Base-by-base conservation (phyloP, 2,888 invertebrate species). In the Ormyrus pomaceus region DNA sequence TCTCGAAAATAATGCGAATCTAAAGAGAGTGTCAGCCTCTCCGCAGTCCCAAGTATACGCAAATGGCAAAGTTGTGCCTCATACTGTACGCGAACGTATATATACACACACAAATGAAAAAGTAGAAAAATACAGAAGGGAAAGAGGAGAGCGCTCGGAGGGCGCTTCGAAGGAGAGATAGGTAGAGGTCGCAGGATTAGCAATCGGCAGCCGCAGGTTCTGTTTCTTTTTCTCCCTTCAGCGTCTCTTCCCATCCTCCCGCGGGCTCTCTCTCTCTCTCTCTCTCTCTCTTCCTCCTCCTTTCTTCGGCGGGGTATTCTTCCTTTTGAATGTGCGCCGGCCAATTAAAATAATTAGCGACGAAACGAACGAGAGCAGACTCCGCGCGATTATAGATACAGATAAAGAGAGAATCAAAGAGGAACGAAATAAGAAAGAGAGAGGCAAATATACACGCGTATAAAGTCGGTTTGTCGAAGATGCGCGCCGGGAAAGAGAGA, bases 331-430 rank as follows among this genome's bases (percentile, higher is more conserved):
- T 88, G 88, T 86, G 87, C 87, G 88, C 89, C 90, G 89, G 88
- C 90, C 90, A 90, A 90, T 90, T 90, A 90, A 90, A 90, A 90
- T 90, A 90, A 90, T 90, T 90, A 90, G 90, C 89, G 89, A 90
- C 89, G 88, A 88, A 89, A 88, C 87, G 88, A 89, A 89, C 87
- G 88, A 88, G 87, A 87, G 84, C 86, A 83, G 82, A 83, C 85
- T 85, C 85, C 51, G 45, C 84, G 82, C 87, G 89, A 89, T 88
- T 87, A 86, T 87, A 87, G 87, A 88, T 87, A 86, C 86, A 85
- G 87, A 86, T 86, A 86, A 83, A 83, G 83, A 82, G 78, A 83
- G 78, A 80, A 68, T 72, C 71, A 69, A 79, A 83, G 74, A 81
- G 80, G 77, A 71, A 76, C 73, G 79, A 81, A 77, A 70, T 77